Base-by-base conservation (phyloP, 2,113 vertebrate species). In the Trogon melanurus region DNA sequence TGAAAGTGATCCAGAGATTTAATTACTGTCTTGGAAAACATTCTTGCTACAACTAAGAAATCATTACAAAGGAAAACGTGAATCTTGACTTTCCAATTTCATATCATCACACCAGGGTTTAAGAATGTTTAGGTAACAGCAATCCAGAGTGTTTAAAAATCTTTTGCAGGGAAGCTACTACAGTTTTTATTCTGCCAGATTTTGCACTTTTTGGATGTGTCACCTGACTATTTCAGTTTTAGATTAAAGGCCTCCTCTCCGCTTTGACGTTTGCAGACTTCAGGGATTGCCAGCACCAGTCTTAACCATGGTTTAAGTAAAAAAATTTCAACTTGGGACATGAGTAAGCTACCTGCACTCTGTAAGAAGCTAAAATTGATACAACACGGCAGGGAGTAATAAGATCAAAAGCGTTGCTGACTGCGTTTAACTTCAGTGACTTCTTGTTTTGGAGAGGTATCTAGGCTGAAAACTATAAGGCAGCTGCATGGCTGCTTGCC, bases 381-480 rank as follows among this genome's bases (percentile, higher is more conserved):
- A 56, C 60, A 83, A 54, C 36, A 9, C 27, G 74, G 60, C 69
- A 82, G 73, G 67, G 57, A 86, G 34, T 5, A 88, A 2, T 44
- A 61, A 62, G 70, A 78, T 82, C 61, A 56, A 71, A 92, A 89
- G 50, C 3, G 1, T 23, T 85, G 45, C 81, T 91, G 87, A 60
- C 61, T 85, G 70, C 3, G 7, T 66, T 93, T 75, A 86, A 66
- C 79, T 91, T 85, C 7, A 51, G 54, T 27, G 60, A 62, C 50
- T 93, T 72, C 61, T 75, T 93, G 56, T 88, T 89, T 85, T 91
- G 88, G 80, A 94, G 94, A 91, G 34, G 88, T 88, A 85, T 88
- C 62, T 29, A 41, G 65, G 72, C 53, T 91, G 60, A 32, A 45
- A 95, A 45, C 16, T 74, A 6, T 30, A 3, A 6, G 75, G 93